phyloP scores from a whole-genome alignment of 2,888 invertebrate species.

The Ganaspis brasiliensis region DNA sequence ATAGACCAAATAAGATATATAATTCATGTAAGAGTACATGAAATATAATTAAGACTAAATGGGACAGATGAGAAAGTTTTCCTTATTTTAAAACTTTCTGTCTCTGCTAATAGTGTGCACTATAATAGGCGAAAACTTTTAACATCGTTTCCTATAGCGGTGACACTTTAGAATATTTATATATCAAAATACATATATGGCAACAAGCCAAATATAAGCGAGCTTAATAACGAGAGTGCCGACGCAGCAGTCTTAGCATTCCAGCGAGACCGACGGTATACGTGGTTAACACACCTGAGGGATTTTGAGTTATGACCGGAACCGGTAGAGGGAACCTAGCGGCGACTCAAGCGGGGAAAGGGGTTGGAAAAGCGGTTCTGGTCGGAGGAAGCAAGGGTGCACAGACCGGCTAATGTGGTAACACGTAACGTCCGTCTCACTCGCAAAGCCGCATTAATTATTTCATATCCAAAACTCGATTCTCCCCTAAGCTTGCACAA shows the following conservation, averaged over 20 bases:
- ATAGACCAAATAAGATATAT: too few relatives aligned
- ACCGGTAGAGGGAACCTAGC: constrained; percentile 55
- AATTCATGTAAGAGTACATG: too few relatives aligned
- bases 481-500: constrained; percentile 14
- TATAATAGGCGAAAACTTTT: background rate
- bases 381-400: constrained; percentile 58
- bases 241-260: constrained; percentile 64
- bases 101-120: too few relatives aligned
- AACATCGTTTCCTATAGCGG: background rate
- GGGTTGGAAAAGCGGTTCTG: constrained; percentile 56
- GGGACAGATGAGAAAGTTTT: too few relatives aligned
- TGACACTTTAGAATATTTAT: constrained; percentile 6
- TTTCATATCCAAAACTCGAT: constrained; percentile 71
- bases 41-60: too few relatives aligned
- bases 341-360: constrained; percentile 16
- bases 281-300: constrained; percentile 76
- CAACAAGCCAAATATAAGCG: constrained; percentile 23
- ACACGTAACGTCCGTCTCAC: constrained; percentile 71
- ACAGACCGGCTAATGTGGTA: constrained; percentile 72
- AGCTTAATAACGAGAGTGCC: constrained; percentile 65
- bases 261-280: constrained; percentile 70
- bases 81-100: too few relatives aligned
- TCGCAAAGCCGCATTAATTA: constrained; percentile 73
- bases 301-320: constrained; percentile 76
- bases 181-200: constrained; percentile 20